phyloP scores from a whole-genome alignment of 2,113 vertebrate species.

The Lamprologus lemairii region DNA sequence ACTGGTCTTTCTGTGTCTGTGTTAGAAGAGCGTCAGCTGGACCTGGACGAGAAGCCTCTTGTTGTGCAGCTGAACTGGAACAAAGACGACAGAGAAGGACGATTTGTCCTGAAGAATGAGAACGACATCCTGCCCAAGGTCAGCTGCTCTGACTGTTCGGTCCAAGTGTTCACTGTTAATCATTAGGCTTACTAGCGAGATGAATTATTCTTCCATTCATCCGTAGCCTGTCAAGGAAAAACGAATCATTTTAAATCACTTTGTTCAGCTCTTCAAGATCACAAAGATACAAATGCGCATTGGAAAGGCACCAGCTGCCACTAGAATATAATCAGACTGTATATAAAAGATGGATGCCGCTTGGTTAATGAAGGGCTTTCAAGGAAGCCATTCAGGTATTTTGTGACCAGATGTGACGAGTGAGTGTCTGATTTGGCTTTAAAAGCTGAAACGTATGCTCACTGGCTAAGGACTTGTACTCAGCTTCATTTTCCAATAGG shows the following conservation, averaged over 20 bases:
- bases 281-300: not conserved
- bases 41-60: conserved; percentile 94
- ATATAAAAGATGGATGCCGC: not conserved
- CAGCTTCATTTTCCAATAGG: not conserved
- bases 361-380: not conserved
- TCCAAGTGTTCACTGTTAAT: not conserved
- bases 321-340: not conserved
- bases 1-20: not conserved
- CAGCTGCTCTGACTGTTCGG: not conserved
- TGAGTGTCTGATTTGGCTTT: not conserved
- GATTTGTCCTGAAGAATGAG: conserved; percentile 98
- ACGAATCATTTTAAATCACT: not conserved
- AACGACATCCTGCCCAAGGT: conserved; percentile 90
- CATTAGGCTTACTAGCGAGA: not conserved
- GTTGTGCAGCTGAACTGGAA: conserved; percentile 99
- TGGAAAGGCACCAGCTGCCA: not conserved
- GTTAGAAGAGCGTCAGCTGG: conserved; percentile 97
- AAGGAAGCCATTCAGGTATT: not conserved
- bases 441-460: not conserved
- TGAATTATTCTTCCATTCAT: not conserved
- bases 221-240: not conserved
- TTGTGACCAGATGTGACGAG: not conserved
- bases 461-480: not conserved
- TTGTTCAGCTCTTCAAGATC: not conserved
- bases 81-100: conserved; percentile 94